Evolutionary conservation across 2,797 vertebrate species (phyloP).

Genomic region (Chelon auratus): DNA sequence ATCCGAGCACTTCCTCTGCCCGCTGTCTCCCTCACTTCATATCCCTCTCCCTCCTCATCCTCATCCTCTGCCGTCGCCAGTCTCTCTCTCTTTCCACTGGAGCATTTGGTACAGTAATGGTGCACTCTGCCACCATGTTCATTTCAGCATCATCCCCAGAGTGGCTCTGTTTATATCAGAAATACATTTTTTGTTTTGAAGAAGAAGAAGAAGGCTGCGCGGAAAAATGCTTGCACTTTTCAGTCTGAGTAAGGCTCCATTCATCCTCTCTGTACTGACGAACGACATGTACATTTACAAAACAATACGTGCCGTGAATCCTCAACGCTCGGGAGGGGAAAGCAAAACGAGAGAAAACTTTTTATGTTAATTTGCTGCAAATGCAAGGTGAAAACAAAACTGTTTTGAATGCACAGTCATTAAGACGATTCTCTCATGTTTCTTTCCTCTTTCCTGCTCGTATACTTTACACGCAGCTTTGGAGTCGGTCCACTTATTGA

Average conservation of each 20-base stretch:
- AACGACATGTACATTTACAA: constrained; percentile 19
- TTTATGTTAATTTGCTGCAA: constrained; percentile 29
- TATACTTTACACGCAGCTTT: constrained; percentile 57
- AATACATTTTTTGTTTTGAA: constrained; percentile 32
- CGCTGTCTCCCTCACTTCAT: constrained; percentile 44
- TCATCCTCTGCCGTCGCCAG: background rate
- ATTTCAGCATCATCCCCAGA: constrained; percentile 51
- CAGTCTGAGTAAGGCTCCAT: constrained; percentile 9
- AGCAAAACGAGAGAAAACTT: background rate
- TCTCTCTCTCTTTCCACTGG: constrained; percentile 5
- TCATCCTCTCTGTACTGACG: constrained; percentile 19
- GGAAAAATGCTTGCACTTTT: constrained; percentile 16
- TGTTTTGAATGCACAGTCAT: background rate
- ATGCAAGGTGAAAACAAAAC: background rate
- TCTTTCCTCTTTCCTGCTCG: constrained; percentile 13
- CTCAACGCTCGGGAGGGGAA: background rate
- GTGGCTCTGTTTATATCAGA: constrained; percentile 65
- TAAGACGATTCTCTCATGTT: constrained; percentile 22
- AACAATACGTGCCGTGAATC: constrained; percentile 7
- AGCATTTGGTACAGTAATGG: constrained; percentile 61
- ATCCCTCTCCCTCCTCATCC: constrained; percentile 23
- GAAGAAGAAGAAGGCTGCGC: constrained; percentile 10
- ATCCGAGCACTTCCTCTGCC: constrained; percentile 57
- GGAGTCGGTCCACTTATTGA: constrained; percentile 72
- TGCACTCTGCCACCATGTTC: constrained; percentile 59